Evolutionary conservation across 23 tunicate genomes (phyloP).

Genomic region (Clavelina lepadiformis): DNA sequence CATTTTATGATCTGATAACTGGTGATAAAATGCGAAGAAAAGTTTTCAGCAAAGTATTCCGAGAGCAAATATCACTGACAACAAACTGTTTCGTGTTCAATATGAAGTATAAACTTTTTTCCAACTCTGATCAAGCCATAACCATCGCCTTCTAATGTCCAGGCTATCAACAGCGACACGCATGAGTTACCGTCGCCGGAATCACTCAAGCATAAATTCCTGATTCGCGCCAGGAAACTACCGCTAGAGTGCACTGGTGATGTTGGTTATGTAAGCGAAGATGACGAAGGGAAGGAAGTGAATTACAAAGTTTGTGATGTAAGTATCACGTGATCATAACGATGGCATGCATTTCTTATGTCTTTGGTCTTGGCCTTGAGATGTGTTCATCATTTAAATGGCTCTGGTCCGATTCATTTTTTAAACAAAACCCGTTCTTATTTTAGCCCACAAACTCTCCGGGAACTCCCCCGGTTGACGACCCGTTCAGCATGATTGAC

Average conservation of each 20-base stretch:
- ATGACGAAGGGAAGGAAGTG: conserved; percentile 75
- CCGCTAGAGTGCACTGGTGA: conserved; percentile 43
- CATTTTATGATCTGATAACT: too few relatives aligned
- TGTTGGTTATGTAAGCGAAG: conserved; percentile 67
- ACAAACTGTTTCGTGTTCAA: too few relatives aligned
- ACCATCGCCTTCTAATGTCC: not conserved
- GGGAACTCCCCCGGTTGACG: not conserved
- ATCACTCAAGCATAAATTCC: conserved; percentile 36
- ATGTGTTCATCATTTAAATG: too few relatives aligned
- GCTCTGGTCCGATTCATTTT: too few relatives aligned
- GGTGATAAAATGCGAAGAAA: too few relatives aligned
- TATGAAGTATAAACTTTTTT: too few relatives aligned
- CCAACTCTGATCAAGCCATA: too few relatives aligned
- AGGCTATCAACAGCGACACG: not conserved
- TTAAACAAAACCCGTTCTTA: too few relatives aligned
- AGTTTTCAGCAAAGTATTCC: too few relatives aligned
- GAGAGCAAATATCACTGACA: too few relatives aligned
- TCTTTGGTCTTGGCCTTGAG: not conserved
- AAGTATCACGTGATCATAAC: not conserved
- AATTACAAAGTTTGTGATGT: conserved; percentile 18
- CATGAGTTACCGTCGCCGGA: conserved; percentile 78
- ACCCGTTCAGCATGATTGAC: not conserved
- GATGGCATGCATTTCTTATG: not conserved
- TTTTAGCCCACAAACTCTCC: conserved; percentile 6
- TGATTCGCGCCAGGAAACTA: conserved; percentile 61